Evolutionary conservation across 1,140 invertebrate species (phyloP), one percentile per base, ranked within the genome.

Genomic region (Pachypeltis micranthus): DNA sequence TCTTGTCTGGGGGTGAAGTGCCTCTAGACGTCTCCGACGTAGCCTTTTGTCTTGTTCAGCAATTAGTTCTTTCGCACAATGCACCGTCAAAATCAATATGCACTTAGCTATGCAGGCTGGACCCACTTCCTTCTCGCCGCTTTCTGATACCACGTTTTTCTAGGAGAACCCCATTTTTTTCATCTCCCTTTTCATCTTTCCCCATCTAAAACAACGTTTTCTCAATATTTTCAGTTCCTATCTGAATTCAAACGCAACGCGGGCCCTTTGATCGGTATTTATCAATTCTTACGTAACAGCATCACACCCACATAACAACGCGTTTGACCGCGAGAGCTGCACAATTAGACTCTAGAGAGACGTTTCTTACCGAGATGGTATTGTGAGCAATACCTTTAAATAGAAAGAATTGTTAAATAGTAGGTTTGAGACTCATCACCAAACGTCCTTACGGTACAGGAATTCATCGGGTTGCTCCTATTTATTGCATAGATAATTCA

Each of bases 41-140:
- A 51, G 12, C 47, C 47, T 51, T 51, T 51, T 51, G 47, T 51
- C 47, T 51, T 51, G 47, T 51, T 51, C 47, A 51, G 47, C 47
- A 51, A 51, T 51, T 51, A 51, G 47, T 51, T 51, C 47, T 51
- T 21, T 51, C 23, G 47, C 47, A 51, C 47, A 51, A 51, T 51
- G 47, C 47, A 51, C 47, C 47, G 10, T 51, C 47, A 51, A 51
- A 51, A 51, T 51, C 47, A 51, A 51, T 51, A 51, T 51, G 47
- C 47, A 51, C 47, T 51, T 51, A 51, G 47, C 47, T 10, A 51
- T 51, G 47, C 47, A 51, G 47, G 21, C 47, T 21, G 47, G 47
- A 51, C 47, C 21, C 12, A 16, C 47, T 51, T 39, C 31, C 31
- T 16, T 39, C 7, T 16, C 31, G 7, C 31, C 7, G 16, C 7